These are phyloP conservation scores for Prionailurus bengalensis DNA, from an alignment of 2,113 vertebrate species.

Conservation along the genomic window DNA sequence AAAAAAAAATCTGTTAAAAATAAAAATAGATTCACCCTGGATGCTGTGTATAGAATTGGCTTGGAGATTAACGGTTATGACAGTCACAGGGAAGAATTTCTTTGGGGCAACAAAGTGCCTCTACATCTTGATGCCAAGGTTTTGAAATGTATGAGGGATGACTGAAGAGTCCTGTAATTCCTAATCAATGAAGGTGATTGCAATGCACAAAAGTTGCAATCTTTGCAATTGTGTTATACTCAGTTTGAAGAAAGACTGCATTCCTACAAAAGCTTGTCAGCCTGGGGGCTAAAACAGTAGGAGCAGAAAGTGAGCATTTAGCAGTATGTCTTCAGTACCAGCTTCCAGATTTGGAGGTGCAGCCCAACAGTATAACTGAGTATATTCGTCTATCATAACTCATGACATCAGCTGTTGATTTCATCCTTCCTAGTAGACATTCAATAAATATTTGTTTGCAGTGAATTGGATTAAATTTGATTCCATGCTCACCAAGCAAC, in stretches of 20 bases:
- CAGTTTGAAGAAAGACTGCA: background rate
- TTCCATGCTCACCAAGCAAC: slow-evolving; percentile 52
- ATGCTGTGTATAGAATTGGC: background rate
- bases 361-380: background rate
- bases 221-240: background rate
- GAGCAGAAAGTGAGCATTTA: background rate
- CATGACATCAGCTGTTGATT: slow-evolving; percentile 39
- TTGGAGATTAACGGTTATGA: background rate
- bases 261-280: background rate
- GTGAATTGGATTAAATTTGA: slow-evolving; percentile 50
- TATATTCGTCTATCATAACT: background rate
- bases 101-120: background rate
- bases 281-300: background rate
- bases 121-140: background rate
- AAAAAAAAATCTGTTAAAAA: slow-evolving; percentile 3
- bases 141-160: background rate
- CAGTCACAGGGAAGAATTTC: background rate
- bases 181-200: slow-evolving; percentile 11
- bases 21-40: background rate
- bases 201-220: background rate
- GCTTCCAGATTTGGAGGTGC: background rate
- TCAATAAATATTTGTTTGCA: slow-evolving; percentile 59
- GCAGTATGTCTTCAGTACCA: background rate
- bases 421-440: background rate
- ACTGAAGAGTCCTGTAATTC: background rate